Evolutionary conservation across 2,113 vertebrate species (phyloP).

Genomic region (Columba janthina): DNA sequence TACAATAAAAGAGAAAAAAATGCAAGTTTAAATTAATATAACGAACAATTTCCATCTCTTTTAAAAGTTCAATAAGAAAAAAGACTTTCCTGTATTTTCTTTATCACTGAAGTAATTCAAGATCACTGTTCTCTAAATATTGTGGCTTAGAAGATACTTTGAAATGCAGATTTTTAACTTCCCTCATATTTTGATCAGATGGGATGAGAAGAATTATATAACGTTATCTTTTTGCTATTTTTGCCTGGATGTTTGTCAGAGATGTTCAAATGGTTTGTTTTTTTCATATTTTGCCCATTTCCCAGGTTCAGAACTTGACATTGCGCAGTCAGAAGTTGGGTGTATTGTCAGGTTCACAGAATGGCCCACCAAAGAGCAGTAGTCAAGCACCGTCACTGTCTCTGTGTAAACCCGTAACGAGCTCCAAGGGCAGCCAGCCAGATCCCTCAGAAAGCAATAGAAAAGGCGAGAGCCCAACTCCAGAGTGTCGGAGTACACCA

Average conservation of each 20-base stretch:
- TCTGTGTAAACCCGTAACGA: conserved; percentile 79
- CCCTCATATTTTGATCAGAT: neutral
- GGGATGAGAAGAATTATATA: neutral
- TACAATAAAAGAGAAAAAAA: neutral
- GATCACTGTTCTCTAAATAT: neutral
- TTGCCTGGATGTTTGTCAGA: neutral
- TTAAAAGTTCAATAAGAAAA: neutral
- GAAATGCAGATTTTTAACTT: neutral
- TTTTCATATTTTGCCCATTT: conserved; percentile 25
- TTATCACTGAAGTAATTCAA: neutral
- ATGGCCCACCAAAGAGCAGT: conserved; percentile 84
- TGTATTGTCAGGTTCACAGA: conserved; percentile 83
- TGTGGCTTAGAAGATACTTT: neutral
- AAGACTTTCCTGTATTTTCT: neutral
- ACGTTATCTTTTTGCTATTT: neutral
- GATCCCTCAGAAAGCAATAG: conserved; percentile 80
- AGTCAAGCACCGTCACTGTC: conserved; percentile 78
- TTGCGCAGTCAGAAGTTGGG: conserved; percentile 85
- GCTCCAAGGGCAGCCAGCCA: conserved; percentile 80
- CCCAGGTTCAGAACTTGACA: conserved; percentile 88
- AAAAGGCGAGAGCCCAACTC: conserved; percentile 78
- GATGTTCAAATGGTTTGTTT: neutral
- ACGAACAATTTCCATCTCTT: neutral
- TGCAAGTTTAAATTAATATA: neutral
- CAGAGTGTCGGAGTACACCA: conserved; percentile 75